Conservation (phyloP, 2,888 invertebrate species). For the Diplazon laetatorius region DNA sequence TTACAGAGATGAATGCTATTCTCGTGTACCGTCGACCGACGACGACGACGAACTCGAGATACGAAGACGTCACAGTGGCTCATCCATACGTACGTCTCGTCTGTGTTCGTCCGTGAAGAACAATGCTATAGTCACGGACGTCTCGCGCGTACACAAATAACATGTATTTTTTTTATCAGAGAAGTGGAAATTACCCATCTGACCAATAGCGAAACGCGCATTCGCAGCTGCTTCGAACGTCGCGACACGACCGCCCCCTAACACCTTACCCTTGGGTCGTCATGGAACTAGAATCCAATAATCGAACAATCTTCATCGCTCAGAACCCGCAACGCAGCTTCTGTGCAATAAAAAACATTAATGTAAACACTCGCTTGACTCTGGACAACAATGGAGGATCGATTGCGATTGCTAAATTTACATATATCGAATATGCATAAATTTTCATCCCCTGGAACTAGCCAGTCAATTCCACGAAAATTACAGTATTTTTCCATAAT, state of each 20-base stretch:
- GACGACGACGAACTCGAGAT: conserved; percentile 39
- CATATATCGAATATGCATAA: too few species aligned
- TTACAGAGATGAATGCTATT: conserved; percentile 42
- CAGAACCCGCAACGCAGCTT: neutral
- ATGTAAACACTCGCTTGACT: conserved; percentile 56
- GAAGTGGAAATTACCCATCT: conserved; percentile 11
- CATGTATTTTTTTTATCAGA: neutral
- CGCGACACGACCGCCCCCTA: neutral
- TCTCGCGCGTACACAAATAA: neutral
- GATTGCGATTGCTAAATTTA: too few species aligned
- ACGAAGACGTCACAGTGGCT: conserved; percentile 5
- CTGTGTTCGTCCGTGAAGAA: conserved; percentile 16
- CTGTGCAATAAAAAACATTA: conserved; percentile 4
- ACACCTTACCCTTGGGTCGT: neutral
- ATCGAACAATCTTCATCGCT: conserved; percentile 31
- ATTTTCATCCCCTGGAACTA: too few species aligned
- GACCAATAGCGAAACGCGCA: neutral
- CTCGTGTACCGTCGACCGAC: conserved; percentile 36
- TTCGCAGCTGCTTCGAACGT: neutral
- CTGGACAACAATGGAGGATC: conserved; percentile 34
- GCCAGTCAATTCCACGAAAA: too few species aligned
- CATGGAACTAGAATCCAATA: conserved; percentile 11
- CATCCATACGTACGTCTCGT: conserved; percentile 4
- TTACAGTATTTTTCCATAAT: too few species aligned
- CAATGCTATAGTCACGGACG: neutral